phyloP scores from a whole-genome alignment of 2,797 vertebrate genomes.

The Brachyrhaphis roseni region DNA sequence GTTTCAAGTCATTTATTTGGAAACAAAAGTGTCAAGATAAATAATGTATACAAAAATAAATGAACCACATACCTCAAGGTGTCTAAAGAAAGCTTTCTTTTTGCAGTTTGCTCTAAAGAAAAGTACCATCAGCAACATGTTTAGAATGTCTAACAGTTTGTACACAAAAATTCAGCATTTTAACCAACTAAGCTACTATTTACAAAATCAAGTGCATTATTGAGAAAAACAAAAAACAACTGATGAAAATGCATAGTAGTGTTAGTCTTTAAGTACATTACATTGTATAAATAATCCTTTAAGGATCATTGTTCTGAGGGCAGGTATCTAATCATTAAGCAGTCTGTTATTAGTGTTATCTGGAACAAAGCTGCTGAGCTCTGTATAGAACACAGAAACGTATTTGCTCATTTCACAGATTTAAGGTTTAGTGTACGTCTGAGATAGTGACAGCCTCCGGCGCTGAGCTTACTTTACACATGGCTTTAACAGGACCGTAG shows the following conservation, averaged over 20 bases:
- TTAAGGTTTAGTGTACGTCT: conserved; percentile 26
- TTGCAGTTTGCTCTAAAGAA: conserved; percentile 13
- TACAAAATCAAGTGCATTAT: conserved; percentile 45
- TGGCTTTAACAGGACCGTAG: conserved; percentile 7
- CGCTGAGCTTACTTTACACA: conserved; percentile 33
- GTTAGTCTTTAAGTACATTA: conserved; percentile 55
- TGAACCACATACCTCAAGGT: background rate
- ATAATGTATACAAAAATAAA: conserved; percentile 32
- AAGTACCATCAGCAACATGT: conserved; percentile 19
- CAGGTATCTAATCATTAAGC: conserved; percentile 27
- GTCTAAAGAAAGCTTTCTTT: background rate
- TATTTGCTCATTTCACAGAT: conserved; percentile 49
- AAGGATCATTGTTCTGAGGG: conserved; percentile 51
- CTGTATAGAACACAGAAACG: conserved; percentile 22
- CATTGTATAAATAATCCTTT: conserved; percentile 37
- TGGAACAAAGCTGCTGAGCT: conserved; percentile 14
- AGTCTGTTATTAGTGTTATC: conserved; percentile 48
- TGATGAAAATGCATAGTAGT: conserved; percentile 54
- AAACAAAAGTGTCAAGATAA: conserved; percentile 12
- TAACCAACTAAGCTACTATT: conserved; percentile 50
- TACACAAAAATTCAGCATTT: conserved; percentile 44
- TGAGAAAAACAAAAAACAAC: conserved; percentile 35
- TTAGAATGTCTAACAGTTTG: background rate
- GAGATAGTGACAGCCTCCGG: conserved; percentile 23
- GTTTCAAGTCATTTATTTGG: conserved; percentile 36